These are phyloP conservation scores for Hippopotamyrus pictus DNA, from an alignment of 2,797 vertebrate species.

Conservation along the genomic window DNA sequence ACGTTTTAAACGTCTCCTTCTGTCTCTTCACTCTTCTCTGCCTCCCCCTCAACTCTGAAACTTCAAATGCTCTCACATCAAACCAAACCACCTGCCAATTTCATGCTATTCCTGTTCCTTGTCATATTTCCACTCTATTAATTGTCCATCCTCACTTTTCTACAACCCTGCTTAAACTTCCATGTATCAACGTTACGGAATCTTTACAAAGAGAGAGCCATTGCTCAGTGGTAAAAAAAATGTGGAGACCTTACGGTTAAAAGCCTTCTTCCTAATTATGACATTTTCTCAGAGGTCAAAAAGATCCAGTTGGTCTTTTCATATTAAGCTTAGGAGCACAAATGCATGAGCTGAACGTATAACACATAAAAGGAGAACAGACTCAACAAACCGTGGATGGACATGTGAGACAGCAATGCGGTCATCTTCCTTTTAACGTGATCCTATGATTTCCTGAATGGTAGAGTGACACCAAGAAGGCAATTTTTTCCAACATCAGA, in stretches of 20 bases:
- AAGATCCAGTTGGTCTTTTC: neutral
- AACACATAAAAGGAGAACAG: neutral
- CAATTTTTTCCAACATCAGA: neutral
- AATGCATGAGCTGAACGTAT: neutral
- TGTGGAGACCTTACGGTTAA: neutral
- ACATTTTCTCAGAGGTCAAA: neutral
- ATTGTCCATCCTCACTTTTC: slow-evolving; percentile 4
- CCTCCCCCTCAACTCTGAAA: neutral
- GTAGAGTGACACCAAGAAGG: neutral
- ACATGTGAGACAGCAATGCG: neutral
- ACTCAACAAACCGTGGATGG: neutral
- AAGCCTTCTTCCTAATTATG: neutral
- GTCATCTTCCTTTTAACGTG: neutral
- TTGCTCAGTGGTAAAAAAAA: neutral
- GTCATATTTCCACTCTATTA: neutral
- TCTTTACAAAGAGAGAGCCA: neutral
- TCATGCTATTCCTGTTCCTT: neutral
- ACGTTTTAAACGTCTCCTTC: slow-evolving; percentile 9
- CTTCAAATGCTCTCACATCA: slow-evolving; percentile 5
- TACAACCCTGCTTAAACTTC: neutral
- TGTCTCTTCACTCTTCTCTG: neutral
- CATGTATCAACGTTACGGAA: neutral
- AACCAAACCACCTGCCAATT: neutral
- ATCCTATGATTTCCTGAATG: neutral
- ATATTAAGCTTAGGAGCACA: neutral